These are phyloP conservation scores for Mylabris sibirica DNA, from an alignment of 2,888 invertebrate species.

Conservation along the genomic window DNA sequence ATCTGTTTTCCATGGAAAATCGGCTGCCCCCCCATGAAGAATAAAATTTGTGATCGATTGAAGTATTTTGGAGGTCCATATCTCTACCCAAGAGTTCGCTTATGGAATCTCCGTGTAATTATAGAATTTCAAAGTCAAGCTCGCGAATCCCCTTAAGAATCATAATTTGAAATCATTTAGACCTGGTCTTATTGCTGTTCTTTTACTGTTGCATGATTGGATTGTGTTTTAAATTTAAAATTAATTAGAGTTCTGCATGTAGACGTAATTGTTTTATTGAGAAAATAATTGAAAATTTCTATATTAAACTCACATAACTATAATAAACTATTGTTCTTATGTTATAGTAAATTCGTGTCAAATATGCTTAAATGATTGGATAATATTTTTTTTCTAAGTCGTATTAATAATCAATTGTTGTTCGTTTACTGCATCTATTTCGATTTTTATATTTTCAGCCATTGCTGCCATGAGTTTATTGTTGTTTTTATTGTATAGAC, in stretches of 20 bases:
- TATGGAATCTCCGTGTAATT: too few relatives aligned
- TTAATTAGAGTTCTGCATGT: not conserved
- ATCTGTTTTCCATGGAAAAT: too few relatives aligned
- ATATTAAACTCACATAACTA: not conserved
- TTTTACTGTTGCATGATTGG: not conserved
- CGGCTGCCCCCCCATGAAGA: too few relatives aligned
- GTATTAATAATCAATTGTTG: conserved; percentile 1
- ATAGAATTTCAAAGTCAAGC: too few relatives aligned
- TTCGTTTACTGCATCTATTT: not conserved
- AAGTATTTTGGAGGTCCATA: too few relatives aligned
- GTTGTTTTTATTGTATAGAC: conserved; percentile 27
- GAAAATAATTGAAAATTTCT: not conserved
- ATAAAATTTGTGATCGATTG: too few relatives aligned
- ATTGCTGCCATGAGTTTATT: not conserved
- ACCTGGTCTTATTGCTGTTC: too few relatives aligned
- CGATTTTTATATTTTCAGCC: not conserved
- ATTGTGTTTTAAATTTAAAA: not conserved
- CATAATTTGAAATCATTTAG: too few relatives aligned
- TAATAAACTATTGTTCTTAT: not conserved
- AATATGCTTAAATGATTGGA: conserved; percentile 4
- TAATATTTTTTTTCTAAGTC: not conserved
- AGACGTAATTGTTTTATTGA: conserved; percentile 3
- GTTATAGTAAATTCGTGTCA: not conserved
- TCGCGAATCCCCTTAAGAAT: too few relatives aligned
- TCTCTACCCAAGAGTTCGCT: too few relatives aligned